phyloP scores from a whole-genome alignment of 1,140 invertebrate species.

The Diorhabda carinulata region DNA sequence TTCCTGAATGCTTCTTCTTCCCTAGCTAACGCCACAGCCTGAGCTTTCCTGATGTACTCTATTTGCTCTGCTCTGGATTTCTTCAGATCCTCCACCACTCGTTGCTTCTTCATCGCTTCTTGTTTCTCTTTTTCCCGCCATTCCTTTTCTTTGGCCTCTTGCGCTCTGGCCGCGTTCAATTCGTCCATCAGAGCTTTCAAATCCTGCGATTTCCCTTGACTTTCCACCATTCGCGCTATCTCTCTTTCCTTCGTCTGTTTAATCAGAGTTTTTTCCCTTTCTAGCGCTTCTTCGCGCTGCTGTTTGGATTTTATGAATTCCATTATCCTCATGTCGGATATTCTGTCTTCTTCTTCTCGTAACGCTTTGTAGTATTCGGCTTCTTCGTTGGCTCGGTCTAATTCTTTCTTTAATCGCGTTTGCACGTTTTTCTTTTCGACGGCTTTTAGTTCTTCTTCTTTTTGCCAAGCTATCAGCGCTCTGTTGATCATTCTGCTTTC shows the following conservation, averaged over 20 bases:
- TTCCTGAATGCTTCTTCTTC: conserved; percentile 59
- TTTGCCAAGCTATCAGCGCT: conserved; percentile 52
- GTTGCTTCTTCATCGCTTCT: conserved; percentile 37
- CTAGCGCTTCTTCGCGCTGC: conserved; percentile 53
- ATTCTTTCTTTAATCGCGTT: conserved; percentile 50
- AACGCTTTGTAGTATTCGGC: conserved; percentile 54
- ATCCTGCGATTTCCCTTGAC: conserved; percentile 48
- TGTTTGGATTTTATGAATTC: conserved; percentile 52
- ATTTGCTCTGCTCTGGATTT: conserved; percentile 52
- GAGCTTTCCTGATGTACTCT: conserved; percentile 49
- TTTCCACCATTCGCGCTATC: conserved; percentile 48
- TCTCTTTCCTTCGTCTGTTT: conserved; percentile 52
- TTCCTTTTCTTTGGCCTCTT: conserved; percentile 49
- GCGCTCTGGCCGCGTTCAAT: conserved; percentile 44
- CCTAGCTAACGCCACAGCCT: conserved; percentile 58
- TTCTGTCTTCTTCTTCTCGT: conserved; percentile 56
- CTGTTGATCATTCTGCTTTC: conserved; percentile 60
- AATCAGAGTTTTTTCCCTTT: conserved; percentile 52
- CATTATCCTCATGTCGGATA: conserved; percentile 55
- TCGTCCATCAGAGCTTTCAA: conserved; percentile 46
- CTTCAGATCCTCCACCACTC: conserved; percentile 41
- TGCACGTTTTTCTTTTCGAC: conserved; percentile 46
- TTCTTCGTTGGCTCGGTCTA: conserved; percentile 56
- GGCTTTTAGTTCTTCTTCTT: conserved; percentile 52
- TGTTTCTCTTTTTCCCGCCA: conserved; percentile 48